Evolutionary conservation across 2,888 invertebrate species (phyloP), one percentile per base, ranked within the genome.

Genomic region (Macaria liturata): DNA sequence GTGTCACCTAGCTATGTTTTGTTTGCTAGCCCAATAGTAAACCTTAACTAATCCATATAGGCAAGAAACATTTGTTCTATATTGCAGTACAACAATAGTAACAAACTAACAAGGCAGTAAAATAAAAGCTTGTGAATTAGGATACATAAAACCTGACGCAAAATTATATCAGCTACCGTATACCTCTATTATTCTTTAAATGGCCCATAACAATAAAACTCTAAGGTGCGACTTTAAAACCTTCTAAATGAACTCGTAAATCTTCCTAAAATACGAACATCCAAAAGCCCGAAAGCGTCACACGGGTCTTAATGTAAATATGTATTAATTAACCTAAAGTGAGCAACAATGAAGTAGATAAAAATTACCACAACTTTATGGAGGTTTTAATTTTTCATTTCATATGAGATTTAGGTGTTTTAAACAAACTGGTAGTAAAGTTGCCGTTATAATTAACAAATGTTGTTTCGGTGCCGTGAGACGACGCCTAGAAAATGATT

Each of bases 381-480:
- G 59, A 34, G 54, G 43, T 45, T 59, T 52, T 51, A 20, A 1
- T 20, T 20, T 52, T 49, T 46, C 49, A n/a, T 43, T 49, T 46
- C 53, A 39, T 32, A 58, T 58, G 55, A 57, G 50, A 60, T 44
- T 49, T 44, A 34, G 54, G 51, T 54, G 54, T 59, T 54, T 40
- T 34, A 55, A 49, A 39, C 49, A 59, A 59, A 52, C 9, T 40
- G 32, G 54, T 49, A 57, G 56, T 57, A 63, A 53, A 57, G 50
- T 55, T 47, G 69, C 76, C 72, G 77, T 78, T 78, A 78, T 59
- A 60, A 72, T 72, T 76, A 74, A 80, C 75, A 78, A 79, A 46
- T 77, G n/a, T 74, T 75, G 76, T 75, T 82, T 81, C 81, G 67
- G 69, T 69, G 62, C 74, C 81, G 81, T 81, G 82, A 69, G 81